Evolutionary conservation across 2,888 invertebrate genomes (phyloP), one percentile per base, ranked within the genome.

Genomic region (Cyclophora albipunctata): DNA sequence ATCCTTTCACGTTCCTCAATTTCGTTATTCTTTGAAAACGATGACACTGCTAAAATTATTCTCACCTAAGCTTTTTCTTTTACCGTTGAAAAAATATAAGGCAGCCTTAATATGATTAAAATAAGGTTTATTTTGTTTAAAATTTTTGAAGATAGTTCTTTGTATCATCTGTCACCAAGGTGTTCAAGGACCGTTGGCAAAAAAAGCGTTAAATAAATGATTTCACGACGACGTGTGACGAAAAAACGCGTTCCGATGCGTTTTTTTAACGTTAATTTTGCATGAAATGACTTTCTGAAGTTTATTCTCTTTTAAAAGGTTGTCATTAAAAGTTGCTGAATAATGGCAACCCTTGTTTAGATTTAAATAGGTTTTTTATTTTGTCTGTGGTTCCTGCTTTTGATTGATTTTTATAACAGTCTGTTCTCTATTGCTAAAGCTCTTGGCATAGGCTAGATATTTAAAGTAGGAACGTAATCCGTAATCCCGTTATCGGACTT

Each of bases 231-330:
- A 66, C 44, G 54, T 61, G 59, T 67, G 73, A 73, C 72, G 73
- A 76, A 78, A 78, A 78, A 77, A 37, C 37, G 5, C 55, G 45
- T 64, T 54, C 58, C 70, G 71, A 59, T 67, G 75, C 69, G 20
- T 20, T 20, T 20, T 20, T 20, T 20, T 20, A 20, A 67, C 66
- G 68, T 78, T 81, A 83, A 84, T 81, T 81, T 84, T 73, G 84
- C 84, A 80, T 84, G 84, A 83, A 83, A 83, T 84, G 71, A 82
- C 78, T 81, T 78, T 66, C 60, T 58, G 45, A 52, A 53, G 48
- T 45, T 20, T 5, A 44, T 50, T 49, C 48, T 5, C 45, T 50
- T 49, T 49, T 47, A 45, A 20, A 47, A 45, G 47, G 42, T 34
- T 34, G 45, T 45, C 34, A 35, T 41, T 37, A 40, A 50, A 42